phyloP scores from a whole-genome alignment of 2,888 invertebrate species.

The Seira ritae region DNA sequence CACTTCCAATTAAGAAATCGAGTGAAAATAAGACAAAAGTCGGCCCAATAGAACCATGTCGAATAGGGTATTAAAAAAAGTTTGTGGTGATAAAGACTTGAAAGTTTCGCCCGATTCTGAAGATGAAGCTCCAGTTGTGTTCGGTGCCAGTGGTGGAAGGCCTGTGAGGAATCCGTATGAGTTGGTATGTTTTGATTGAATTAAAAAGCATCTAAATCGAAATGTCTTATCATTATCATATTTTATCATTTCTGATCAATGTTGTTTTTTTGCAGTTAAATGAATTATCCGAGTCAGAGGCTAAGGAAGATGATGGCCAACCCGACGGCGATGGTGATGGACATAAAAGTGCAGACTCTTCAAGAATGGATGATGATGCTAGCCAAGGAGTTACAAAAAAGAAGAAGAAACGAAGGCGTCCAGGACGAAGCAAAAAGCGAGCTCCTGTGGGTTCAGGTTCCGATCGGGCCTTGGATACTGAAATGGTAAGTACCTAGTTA shows the following conservation, averaged over 20 bases:
- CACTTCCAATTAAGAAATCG: too few species aligned
- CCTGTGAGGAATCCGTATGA: constrained; percentile 80
- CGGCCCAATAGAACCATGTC: too few species aligned
- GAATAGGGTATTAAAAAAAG: constrained; percentile 69
- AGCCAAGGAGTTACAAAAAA: constrained; percentile 78
- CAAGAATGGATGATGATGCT: constrained; percentile 66
- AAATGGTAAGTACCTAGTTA: constrained; percentile 51
- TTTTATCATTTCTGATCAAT: constrained; percentile 25
- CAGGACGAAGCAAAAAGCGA: constrained; percentile 62
- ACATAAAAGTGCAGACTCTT: constrained; percentile 62
- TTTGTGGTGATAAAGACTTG: constrained; percentile 64
- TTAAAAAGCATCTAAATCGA: too few species aligned
- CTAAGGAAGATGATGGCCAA: constrained; percentile 81
- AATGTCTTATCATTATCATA: neutral
- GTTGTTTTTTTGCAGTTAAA: constrained; percentile 78
- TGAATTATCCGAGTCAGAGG: constrained; percentile 83
- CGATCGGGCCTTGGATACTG: constrained; percentile 57
- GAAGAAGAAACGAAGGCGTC: constrained; percentile 81
- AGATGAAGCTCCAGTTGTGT: constrained; percentile 71
- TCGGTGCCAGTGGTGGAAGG: constrained; percentile 59
- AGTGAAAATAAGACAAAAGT: too few species aligned
- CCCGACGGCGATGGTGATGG: constrained; percentile 73
- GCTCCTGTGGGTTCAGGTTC: constrained; percentile 27
- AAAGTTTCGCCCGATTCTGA: constrained; percentile 73
- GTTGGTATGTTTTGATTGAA: constrained; percentile 82